Evolutionary conservation across 1,140 invertebrate genomes (phyloP), one percentile per base, ranked within the genome.

Genomic region (Drosophila lowei): DNA sequence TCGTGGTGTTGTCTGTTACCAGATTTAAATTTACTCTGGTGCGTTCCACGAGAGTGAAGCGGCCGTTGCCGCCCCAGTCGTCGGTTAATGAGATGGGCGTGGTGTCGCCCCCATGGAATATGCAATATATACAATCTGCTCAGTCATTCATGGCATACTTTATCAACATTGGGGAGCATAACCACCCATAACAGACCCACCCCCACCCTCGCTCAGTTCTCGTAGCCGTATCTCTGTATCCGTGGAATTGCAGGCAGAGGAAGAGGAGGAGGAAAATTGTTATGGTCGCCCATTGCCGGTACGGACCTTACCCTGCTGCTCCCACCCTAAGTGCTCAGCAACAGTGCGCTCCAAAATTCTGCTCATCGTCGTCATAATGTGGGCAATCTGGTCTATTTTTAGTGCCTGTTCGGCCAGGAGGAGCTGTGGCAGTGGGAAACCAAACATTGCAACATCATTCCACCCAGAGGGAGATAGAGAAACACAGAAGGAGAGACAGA

Each of bases 141-240:
- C 81, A 88, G 81, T 56, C 83, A 86, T 86, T 86, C 81, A 86
- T 88, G 83, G 81, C 81, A 81, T 81, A 88, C 83, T 85, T 85
- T 85, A 86, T 86, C 68, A 86, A 52, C 74, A 49, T 55, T 67
- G 63, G 65, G 63, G 50, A 68, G 65, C 34, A 38, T 54, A 48
- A 34, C 43, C 61, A 43, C 48, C 48, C 30, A 21, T 16, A 16
- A 16, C 49, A 34, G 49, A 18, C 2, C 30, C n/a, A 43, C 42
- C n/a, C 59, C 4, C 23, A 25, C 34, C 34, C 23, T 11, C 9
- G 41, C 7, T 21, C 18, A 57, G 18, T 53, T 42, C 30, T 30
- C 47, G 25, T 55, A 8, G 7, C 28, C 28, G 28, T 30, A 30
- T 7, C 28, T 30, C 18, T 41, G 30, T 28, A 60, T 42, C 53